These are phyloP conservation scores for Crypturellus tataupa DNA, from an alignment of 2,797 vertebrate species.

Conservation along the genomic window DNA sequence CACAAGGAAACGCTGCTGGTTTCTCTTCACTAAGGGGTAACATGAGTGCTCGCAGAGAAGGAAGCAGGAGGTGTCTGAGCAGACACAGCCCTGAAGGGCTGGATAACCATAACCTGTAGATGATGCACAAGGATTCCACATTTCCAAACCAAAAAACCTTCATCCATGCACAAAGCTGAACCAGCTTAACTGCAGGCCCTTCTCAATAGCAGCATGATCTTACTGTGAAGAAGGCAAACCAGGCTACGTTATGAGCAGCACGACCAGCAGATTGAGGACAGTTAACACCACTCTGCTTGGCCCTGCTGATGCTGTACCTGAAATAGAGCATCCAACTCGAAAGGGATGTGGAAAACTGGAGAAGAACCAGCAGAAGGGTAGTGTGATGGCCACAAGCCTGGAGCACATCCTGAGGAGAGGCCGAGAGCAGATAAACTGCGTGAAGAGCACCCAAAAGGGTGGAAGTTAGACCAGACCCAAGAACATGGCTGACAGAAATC, in stretches of 20 bases:
- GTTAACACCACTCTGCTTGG: not conserved
- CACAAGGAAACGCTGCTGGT: not conserved
- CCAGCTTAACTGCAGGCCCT: not conserved
- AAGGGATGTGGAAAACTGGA: not conserved
- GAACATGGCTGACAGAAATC: not conserved
- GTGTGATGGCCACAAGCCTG: not conserved
- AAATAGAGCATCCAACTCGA: rapidly evolving
- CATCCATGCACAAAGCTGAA: not conserved
- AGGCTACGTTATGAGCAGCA: not conserved
- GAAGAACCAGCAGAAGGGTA: not conserved
- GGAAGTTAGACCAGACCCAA: not conserved
- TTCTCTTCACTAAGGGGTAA: not conserved
- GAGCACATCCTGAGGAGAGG: rapidly evolving
- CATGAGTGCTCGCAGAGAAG: not conserved
- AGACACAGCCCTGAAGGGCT: not conserved
- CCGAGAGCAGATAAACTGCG: not conserved
- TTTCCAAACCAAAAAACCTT: not conserved
- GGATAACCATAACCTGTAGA: rapidly evolving
- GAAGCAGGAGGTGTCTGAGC: not conserved
- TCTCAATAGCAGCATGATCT: not conserved
- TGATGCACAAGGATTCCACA: not conserved
- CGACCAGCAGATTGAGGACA: not conserved
- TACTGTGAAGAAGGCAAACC: not conserved
- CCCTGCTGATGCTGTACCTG: not conserved
- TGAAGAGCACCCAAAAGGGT: not conserved